Percentiles rank a stretch among this genome's conserved stretches.
phyloP scores from a whole-genome alignment of 2,888 invertebrate genomes.

The Tigriopus californicus region DNA sequence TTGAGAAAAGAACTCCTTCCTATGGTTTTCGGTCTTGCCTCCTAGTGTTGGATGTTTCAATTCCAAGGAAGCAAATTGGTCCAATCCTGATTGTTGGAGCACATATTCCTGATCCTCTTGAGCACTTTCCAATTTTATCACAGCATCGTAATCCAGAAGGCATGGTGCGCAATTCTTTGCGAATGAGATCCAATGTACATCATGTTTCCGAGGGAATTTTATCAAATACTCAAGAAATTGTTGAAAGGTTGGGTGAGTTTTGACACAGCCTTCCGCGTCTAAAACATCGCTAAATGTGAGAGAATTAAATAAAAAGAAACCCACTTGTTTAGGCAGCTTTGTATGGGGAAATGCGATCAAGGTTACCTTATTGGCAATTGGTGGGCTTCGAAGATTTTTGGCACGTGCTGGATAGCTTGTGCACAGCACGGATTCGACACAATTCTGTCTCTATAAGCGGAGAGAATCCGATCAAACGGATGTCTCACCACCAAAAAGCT shows the following conservation, averaged over 20 bases:
- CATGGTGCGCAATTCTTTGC: not conserved
- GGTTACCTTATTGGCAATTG: too few species aligned
- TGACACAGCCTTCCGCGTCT: not conserved
- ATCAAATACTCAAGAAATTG: not conserved
- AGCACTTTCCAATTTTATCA: not conserved
- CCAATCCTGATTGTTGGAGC: not conserved
- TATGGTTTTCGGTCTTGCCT: too few species aligned
- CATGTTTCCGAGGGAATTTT: not conserved
- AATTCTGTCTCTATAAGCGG: conserved; percentile 8
- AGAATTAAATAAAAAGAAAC: too few species aligned
- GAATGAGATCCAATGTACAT: not conserved
- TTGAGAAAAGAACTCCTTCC: too few species aligned
- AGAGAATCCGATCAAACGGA: conserved; percentile 9
- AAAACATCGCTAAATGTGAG: too few species aligned
- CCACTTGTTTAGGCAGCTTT: too few species aligned
- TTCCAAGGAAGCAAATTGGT: not conserved
- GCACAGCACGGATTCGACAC: not conserved
- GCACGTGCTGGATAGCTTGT: too few species aligned
- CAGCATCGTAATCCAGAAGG: not conserved
- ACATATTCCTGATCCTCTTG: not conserved
- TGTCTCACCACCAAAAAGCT: conserved; percentile 3
- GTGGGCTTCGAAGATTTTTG: too few species aligned
- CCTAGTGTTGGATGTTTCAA: not conserved
- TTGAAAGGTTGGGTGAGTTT: not conserved
- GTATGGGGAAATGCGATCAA: too few species aligned